Conservation (phyloP, 2,113 vertebrate species). For the Scortum barcoo region DNA sequence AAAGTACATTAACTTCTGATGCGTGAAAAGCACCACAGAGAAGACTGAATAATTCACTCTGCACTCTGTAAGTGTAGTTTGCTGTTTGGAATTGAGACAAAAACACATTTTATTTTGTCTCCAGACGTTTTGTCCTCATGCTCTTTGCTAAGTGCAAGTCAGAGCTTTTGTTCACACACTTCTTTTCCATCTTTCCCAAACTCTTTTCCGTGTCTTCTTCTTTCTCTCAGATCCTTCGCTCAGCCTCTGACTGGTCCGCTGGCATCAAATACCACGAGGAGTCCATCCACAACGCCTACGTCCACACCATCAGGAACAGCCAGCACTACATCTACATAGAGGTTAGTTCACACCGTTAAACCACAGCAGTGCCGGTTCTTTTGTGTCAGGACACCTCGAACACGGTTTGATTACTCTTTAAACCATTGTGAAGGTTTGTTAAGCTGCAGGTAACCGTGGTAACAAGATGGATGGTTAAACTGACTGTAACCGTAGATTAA, state of each 20-base stretch:
- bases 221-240: slow-evolving; percentile 89
- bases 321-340: slow-evolving; percentile 96
- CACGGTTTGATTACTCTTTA: background rate
- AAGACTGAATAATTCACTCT: too few relatives aligned
- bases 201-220: background rate
- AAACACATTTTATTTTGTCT: background rate
- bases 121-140: too few relatives aligned
- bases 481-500: background rate
- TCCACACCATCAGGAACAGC: slow-evolving; percentile 89
- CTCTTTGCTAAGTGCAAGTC: too few relatives aligned
- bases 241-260: slow-evolving; percentile 95
- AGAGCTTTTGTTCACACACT: background rate
- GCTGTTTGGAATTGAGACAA: too few relatives aligned
- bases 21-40: too few relatives aligned
- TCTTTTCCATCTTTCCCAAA: background rate
- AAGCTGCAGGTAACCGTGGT: background rate
- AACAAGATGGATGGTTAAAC: background rate
- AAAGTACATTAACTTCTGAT: background rate
- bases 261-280: slow-evolving; percentile 97
- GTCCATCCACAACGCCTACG: slow-evolving; percentile 94
- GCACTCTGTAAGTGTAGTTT: background rate
- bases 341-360: too few relatives aligned
- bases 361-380: background rate
- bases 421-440: too few relatives aligned
- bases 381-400: background rate